Percentiles rank a stretch among this genome's conserved stretches.
Evolutionary conservation across 2,888 invertebrate species (phyloP).

Genomic region (Melikaiella ostensackeni): DNA sequence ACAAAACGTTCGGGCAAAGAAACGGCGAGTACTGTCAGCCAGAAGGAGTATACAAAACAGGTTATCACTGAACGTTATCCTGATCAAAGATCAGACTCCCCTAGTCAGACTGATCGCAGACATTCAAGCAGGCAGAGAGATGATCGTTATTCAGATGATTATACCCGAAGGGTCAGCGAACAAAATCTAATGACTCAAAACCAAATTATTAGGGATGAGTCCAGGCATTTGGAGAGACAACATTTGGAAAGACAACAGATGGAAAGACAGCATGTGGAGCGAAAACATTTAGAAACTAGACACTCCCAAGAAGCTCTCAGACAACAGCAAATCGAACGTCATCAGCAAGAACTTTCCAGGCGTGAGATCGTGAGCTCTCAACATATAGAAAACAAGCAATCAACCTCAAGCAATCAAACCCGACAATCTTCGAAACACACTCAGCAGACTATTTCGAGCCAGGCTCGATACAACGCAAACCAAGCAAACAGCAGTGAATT

Average conservation of each 20-base stretch:
- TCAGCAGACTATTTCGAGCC: conserved; percentile 76
- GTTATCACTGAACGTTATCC: conserved; percentile 53
- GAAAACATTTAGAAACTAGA: conserved; percentile 3
- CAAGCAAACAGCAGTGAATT: conserved; percentile 80
- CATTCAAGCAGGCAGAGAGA: conserved; percentile 31
- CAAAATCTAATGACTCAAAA: neutral
- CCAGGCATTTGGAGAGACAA: neutral
- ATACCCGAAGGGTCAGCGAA: conserved; percentile 2
- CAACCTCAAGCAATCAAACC: conserved; percentile 50
- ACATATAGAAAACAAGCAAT: conserved; percentile 62
- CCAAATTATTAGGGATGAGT: conserved; percentile 22
- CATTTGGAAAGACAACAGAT: neutral
- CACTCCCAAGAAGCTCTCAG: neutral
- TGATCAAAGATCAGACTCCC: conserved; percentile 74
- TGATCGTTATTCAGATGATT: conserved; percentile 25
- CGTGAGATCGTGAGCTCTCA: conserved; percentile 69
- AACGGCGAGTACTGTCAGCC: conserved; percentile 59
- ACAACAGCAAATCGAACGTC: conserved; percentile 14
- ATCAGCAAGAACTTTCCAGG: conserved; percentile 59
- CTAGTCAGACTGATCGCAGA: conserved; percentile 49
- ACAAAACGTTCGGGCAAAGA: conserved; percentile 74
- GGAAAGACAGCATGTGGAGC: conserved; percentile 22
- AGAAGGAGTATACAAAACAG: conserved; percentile 66
- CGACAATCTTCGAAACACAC: conserved; percentile 65
- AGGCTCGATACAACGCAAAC: conserved; percentile 72